Conservation (phyloP, 2,797 vertebrate species). For the Amblyraja radiata region DNA sequence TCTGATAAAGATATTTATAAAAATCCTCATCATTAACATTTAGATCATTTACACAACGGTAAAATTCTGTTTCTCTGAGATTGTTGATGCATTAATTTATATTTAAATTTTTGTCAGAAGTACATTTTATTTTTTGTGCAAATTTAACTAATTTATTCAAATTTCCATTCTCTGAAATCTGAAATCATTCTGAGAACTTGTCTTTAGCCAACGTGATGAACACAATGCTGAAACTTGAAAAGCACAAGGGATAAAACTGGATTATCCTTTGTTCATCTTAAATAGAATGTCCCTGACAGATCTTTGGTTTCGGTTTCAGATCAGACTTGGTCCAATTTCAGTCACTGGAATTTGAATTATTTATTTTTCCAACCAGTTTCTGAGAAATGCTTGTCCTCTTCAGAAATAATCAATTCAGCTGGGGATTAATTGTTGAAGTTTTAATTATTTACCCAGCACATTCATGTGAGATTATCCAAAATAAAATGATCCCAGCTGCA, state of each 20-base stretch:
- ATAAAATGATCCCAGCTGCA: background rate
- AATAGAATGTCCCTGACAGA: background rate
- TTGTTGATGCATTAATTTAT: no score
- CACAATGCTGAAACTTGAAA: background rate
- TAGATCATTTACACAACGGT: no score
- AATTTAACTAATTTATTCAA: background rate
- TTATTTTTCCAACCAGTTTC: background rate
- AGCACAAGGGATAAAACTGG: background rate
- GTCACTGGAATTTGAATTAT: background rate
- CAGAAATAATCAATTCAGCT: slow-evolving; percentile 1
- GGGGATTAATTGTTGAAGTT: slow-evolving; percentile 6
- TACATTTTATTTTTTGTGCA: background rate
- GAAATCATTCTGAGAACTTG: background rate
- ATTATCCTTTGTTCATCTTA: slow-evolving; percentile 6
- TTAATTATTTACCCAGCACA: background rate
- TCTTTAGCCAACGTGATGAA: background rate
- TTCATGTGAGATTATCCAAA: background rate
- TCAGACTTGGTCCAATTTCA: background rate
- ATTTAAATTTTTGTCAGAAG: background rate
- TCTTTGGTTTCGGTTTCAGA: background rate
- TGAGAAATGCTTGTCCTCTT: background rate
- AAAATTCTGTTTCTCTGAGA: background rate
- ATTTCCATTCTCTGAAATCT: background rate
- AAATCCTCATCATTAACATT: no score
- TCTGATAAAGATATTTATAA: no score